phyloP scores from a whole-genome alignment of 2,888 invertebrate species.

The Xylocampa areola region DNA sequence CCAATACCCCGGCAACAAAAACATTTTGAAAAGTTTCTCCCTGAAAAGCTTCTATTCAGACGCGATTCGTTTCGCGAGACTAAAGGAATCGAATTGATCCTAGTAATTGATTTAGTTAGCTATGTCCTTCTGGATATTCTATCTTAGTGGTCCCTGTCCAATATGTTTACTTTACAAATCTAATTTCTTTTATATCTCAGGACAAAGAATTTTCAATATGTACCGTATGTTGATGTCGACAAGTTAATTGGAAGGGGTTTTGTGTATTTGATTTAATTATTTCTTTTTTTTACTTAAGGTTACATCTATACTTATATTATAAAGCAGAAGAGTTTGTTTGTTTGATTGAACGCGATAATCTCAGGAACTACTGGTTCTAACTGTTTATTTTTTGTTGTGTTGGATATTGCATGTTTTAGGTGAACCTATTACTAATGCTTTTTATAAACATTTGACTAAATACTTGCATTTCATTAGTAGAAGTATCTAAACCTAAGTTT shows the following conservation, averaged over 20 bases:
- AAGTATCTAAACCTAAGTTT: too few relatives aligned
- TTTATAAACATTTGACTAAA: too few relatives aligned
- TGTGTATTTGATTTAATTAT: neutral
- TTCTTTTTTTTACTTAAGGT: too few relatives aligned
- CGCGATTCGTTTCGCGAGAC: slow-evolving; percentile 40
- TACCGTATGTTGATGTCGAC: neutral
- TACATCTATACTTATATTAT: too few relatives aligned
- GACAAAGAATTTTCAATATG: slow-evolving; percentile 7
- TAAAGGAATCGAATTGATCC: slow-evolving; percentile 57
- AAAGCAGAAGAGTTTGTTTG: too few relatives aligned
- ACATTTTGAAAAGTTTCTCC: slow-evolving; percentile 32
- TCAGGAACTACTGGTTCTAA: too few relatives aligned
- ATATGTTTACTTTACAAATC: slow-evolving; percentile 46
- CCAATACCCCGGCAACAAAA: slow-evolving; percentile 22
- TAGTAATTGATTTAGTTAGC: slow-evolving; percentile 59
- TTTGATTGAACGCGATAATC: too few relatives aligned
- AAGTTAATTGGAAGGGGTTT: slow-evolving; percentile 9
- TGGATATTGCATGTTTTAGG: too few relatives aligned
- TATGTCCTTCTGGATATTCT: slow-evolving; percentile 46
- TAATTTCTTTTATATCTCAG: slow-evolving; percentile 32
- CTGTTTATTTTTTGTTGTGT: too few relatives aligned
- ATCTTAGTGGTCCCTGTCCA: slow-evolving; percentile 30
- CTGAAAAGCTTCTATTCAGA: slow-evolving; percentile 44
- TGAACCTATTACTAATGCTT: too few relatives aligned
- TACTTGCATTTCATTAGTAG: too few relatives aligned